A percentile compares a stretch with the other conserved stretches of the same genome.
Evolutionary conservation across 2,797 vertebrate species (phyloP).

Genomic region (Pangasius sanitwongsei): DNA sequence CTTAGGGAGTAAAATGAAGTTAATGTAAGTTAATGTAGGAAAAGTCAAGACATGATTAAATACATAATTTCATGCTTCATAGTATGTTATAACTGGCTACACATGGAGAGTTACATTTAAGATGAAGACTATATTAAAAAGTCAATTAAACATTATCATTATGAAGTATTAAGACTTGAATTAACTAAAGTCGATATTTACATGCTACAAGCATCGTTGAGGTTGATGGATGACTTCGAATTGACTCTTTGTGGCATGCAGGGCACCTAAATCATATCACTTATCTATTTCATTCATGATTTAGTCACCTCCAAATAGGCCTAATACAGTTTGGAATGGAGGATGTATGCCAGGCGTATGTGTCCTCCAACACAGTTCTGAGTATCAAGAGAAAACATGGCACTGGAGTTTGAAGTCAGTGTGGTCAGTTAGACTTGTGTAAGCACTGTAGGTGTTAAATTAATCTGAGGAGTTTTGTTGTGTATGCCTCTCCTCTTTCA

Average conservation of each 20-base stretch:
- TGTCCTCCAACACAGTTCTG: neutral
- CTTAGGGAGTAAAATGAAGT: neutral
- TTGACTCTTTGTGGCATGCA: neutral
- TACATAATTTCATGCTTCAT: neutral
- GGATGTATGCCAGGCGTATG: neutral
- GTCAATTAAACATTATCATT: neutral
- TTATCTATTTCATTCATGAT: neutral
- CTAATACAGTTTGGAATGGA: neutral
- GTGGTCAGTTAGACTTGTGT: neutral
- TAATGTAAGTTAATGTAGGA: neutral
- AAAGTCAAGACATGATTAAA: conserved; percentile 8
- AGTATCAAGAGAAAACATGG: neutral
- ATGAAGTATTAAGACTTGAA: neutral
- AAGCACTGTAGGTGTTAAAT: neutral
- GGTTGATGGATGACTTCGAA: neutral
- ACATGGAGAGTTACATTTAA: neutral
- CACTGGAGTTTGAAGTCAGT: neutral
- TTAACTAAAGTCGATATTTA: neutral
- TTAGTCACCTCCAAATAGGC: neutral
- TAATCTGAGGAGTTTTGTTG: neutral
- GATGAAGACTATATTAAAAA: neutral
- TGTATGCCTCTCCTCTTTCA: neutral
- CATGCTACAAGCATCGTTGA: neutral
- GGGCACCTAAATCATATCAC: neutral
- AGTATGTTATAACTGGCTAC: neutral